These are phyloP conservation scores for Dasyornis broadbenti DNA, from an alignment of 2,113 vertebrate species.

Conservation along the genomic window DNA sequence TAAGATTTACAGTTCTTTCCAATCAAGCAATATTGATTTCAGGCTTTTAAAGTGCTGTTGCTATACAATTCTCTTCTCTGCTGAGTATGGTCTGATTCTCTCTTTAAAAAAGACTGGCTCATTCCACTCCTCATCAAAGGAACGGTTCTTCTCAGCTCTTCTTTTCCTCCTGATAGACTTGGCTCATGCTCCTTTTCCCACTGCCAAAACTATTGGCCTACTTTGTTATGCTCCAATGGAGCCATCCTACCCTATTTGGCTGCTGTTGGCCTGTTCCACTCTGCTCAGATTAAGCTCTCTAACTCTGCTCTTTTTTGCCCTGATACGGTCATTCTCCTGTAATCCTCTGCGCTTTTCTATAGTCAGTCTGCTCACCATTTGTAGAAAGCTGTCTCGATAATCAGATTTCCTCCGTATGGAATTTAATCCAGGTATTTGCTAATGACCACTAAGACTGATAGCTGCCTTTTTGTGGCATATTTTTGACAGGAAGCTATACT, in stretches of 20 bases:
- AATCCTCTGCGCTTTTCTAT: constrained; percentile 23
- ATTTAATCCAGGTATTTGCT: constrained; percentile 41
- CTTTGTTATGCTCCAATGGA: constrained; percentile 1
- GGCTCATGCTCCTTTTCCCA: not conserved
- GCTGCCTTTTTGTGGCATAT: not conserved
- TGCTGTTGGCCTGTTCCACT: not conserved
- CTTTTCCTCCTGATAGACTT: not conserved
- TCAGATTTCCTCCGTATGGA: not conserved
- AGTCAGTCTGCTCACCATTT: constrained; percentile 28
- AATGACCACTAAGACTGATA: not conserved
- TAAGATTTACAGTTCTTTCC: constrained; percentile 17
- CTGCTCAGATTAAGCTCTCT: constrained; percentile 21
- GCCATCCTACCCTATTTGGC: constrained; percentile 35
- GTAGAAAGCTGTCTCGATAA: constrained; percentile 2
- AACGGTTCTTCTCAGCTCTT: constrained; percentile 16
- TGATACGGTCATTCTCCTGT: not conserved
- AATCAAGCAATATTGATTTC: constrained; percentile 32
- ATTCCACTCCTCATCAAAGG: constrained; percentile 16
- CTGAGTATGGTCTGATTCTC: not conserved
- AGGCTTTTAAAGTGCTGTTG: not conserved
- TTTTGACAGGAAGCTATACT: not conserved
- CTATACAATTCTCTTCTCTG: not conserved
- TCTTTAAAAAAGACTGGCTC: constrained; percentile 18
- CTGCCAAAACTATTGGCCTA: constrained; percentile 44
- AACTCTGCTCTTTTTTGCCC: not conserved